These are phyloP conservation scores for Lepus townsendii DNA, from an alignment of 2,797 vertebrate species.

Conservation along the genomic window DNA sequence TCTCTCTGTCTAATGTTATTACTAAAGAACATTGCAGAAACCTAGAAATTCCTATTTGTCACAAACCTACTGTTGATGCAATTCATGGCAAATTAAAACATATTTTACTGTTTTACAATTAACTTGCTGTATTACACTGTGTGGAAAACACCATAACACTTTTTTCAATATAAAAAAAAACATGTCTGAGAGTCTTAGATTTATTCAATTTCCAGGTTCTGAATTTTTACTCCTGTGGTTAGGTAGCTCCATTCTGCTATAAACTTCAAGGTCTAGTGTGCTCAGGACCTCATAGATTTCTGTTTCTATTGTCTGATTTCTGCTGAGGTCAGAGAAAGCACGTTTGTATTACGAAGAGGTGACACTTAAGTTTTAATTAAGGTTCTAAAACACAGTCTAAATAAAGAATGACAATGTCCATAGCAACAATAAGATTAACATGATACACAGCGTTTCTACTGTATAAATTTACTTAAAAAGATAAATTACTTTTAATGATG, in stretches of 20 bases:
- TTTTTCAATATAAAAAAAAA: slow-evolving; percentile 12
- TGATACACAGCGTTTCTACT: not conserved
- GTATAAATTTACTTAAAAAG: not conserved
- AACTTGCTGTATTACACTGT: not conserved
- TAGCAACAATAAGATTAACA: not conserved
- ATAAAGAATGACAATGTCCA: not conserved
- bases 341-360: not conserved
- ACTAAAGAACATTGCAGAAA: not conserved
- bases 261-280: not conserved
- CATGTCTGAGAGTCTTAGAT: not conserved
- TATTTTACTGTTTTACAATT: slow-evolving; percentile 29
- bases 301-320: not conserved
- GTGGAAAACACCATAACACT: not conserved
- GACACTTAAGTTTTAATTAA: not conserved
- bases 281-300: not conserved
- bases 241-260: not conserved
- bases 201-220: not conserved
- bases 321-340: not conserved
- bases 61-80: not conserved
- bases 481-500: not conserved
- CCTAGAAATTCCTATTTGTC: slow-evolving; percentile 27
- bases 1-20: slow-evolving; percentile 3
- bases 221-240: not conserved
- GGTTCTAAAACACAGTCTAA: not conserved
- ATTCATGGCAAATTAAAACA: not conserved